Conservation (phyloP, 2,113 vertebrate species). For the Cephalopholis sonnerati region DNA sequence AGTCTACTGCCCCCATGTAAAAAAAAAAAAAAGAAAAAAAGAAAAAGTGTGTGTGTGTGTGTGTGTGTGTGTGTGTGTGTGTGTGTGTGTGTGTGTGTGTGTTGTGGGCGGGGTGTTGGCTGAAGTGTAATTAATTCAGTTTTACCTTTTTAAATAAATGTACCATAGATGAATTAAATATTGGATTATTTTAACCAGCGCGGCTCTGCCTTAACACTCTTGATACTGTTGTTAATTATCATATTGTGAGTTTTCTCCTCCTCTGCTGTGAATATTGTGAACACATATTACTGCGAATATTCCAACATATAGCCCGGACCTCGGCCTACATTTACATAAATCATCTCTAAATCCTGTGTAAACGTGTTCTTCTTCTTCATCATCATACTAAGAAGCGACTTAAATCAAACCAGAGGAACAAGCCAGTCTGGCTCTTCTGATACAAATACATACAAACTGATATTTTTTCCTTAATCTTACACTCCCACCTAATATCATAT, state of each 20-base stretch:
- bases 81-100: constrained; percentile 17
- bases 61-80: constrained; percentile 4
- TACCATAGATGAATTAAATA: constrained; percentile 67
- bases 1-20: constrained; percentile 48
- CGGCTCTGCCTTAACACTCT: constrained; percentile 21
- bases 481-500: constrained; percentile 85
- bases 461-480: constrained; percentile 76
- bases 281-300: constrained; percentile 38
- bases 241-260: constrained; percentile 54
- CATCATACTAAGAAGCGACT: constrained; percentile 12
- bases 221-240: constrained; percentile 53
- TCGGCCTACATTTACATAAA: constrained; percentile 46
- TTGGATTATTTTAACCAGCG: constrained; percentile 57
- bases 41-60: constrained; percentile 1
- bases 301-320: constrained; percentile 27
- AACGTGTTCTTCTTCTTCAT: constrained; percentile 25
- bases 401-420: constrained; percentile 47
- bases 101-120: neutral
- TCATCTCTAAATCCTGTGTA: constrained; percentile 19
- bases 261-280: constrained; percentile 38
- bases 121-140: constrained; percentile 57
- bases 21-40: constrained; percentile 7
- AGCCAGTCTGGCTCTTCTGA: constrained; percentile 32
- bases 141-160: constrained; percentile 68
- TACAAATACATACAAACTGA: constrained; percentile 61